A percentile compares a stretch with the other conserved stretches of the same genome.
Evolutionary conservation across 2,113 vertebrate genomes (phyloP).

Genomic region (Oriolus oriolus): DNA sequence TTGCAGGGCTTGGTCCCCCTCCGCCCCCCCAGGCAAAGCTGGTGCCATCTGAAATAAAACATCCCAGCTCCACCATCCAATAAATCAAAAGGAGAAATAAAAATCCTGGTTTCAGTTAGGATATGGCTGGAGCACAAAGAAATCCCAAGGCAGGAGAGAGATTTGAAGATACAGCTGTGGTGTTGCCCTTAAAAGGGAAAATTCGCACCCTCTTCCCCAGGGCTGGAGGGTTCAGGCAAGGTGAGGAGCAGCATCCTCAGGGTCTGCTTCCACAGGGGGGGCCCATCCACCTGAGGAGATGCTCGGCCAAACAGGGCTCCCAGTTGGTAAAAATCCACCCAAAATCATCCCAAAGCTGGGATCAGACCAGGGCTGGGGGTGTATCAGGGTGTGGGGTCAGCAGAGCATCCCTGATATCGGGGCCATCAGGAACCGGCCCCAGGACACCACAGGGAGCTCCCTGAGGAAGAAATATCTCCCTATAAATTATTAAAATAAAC

Average conservation of each 20-base stretch:
- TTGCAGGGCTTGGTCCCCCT: not conserved
- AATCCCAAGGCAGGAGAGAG: conserved; percentile 34
- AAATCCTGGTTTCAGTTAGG: conserved; percentile 17
- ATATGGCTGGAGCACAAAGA: conserved; percentile 36
- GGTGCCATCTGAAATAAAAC: conserved; percentile 44
- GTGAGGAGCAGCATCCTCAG: not conserved
- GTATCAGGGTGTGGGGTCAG: not conserved
- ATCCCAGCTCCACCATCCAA: not conserved
- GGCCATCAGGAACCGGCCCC: fast-evolving
- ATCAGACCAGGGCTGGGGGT: not conserved
- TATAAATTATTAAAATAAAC: not conserved
- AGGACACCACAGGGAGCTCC: not conserved
- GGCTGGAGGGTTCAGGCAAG: conserved; percentile 2
- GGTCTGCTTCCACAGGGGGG: not conserved
- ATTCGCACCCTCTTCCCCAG: not conserved
- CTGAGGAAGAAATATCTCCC: not conserved
- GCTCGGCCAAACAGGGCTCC: not conserved
- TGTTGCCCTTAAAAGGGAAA: conserved; percentile 66
- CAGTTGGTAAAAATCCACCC: not conserved
- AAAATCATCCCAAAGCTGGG: not conserved
- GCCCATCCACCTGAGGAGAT: not conserved
- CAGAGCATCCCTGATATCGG: not conserved
- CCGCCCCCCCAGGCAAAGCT: not conserved
- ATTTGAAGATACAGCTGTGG: conserved; percentile 20
- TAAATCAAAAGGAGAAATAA: conserved; percentile 57